phyloP scores from a whole-genome alignment of 2,113 vertebrate genomes.

The Macquaria ambigua region DNA sequence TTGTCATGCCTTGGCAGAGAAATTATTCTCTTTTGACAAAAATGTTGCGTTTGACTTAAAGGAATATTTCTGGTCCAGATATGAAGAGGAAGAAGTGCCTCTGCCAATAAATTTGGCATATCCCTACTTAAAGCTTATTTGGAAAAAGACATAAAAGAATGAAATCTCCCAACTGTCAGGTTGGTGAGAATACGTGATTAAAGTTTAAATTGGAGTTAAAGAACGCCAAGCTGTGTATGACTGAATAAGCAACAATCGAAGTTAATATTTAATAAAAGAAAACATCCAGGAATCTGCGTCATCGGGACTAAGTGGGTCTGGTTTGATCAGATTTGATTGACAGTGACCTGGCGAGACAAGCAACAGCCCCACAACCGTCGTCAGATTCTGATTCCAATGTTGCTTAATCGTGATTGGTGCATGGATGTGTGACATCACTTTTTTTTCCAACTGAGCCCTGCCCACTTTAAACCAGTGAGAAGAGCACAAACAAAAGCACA shows the following conservation, averaged over 20 bases:
- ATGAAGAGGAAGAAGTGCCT: background rate
- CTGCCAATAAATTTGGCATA: background rate
- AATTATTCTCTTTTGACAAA: background rate
- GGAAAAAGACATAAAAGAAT: background rate
- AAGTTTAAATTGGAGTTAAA: constrained; percentile 1
- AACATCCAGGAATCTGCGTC: too few relatives aligned
- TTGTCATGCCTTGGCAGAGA: constrained; percentile 19
- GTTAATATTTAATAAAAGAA: too few relatives aligned
- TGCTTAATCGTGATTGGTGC: too few relatives aligned
- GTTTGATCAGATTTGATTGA: too few relatives aligned
- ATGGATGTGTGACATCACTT: too few relatives aligned
- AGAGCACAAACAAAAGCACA: background rate
- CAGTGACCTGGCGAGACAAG: too few relatives aligned
- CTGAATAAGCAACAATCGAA: too few relatives aligned
- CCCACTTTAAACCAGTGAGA: too few relatives aligned
- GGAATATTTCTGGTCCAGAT: background rate
- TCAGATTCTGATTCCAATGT: too few relatives aligned
- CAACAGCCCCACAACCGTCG: too few relatives aligned
- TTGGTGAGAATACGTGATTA: background rate
- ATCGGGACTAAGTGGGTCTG: too few relatives aligned
- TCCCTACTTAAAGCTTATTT: background rate
- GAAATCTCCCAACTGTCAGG: background rate
- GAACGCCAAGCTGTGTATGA: background rate
- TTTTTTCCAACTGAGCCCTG: too few relatives aligned
- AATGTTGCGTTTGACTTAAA: background rate